Percentiles rank a stretch among this genome's conserved stretches.
Conservation (phyloP, 1,140 invertebrate genomes). For the Gryon sp. region DNA sequence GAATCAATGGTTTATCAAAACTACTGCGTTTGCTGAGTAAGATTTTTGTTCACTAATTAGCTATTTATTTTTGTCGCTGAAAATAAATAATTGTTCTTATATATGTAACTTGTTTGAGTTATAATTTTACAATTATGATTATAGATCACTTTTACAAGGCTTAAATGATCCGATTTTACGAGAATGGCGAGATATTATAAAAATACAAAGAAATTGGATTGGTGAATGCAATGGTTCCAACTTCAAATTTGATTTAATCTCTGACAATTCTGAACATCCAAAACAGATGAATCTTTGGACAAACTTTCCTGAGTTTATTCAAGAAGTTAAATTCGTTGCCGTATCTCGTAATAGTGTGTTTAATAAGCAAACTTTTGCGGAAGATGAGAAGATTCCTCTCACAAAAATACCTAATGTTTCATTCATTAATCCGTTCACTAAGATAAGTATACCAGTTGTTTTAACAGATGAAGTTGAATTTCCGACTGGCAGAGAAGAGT, state of each 20-base stretch:
- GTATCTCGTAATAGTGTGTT: constrained; percentile 80
- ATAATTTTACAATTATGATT: constrained; percentile 33
- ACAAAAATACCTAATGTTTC: constrained; percentile 76
- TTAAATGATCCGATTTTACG: constrained; percentile 84
- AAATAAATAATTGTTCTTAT: neutral
- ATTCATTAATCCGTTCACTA: constrained; percentile 88
- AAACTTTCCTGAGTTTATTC: constrained; percentile 85
- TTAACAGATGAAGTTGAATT: constrained; percentile 83
- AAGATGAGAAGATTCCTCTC: constrained; percentile 15
- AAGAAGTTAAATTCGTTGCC: constrained; percentile 84
- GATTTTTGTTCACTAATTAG: too few species aligned
- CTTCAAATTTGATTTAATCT: constrained; percentile 85
- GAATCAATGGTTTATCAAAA: constrained; percentile 97
- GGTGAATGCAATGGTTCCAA: constrained; percentile 92
- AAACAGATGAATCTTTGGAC: constrained; percentile 87
- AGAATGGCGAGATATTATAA: constrained; percentile 92
- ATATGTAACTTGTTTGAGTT: neutral
- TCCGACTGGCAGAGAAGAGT: constrained; percentile 83
- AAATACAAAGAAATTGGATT: constrained; percentile 97
- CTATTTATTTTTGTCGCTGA: too few species aligned
- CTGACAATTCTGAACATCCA: constrained; percentile 73
- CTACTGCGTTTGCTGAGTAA: constrained; percentile 92
- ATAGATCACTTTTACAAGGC: constrained; percentile 83
- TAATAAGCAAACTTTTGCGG: constrained; percentile 70
- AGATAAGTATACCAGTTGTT: constrained; percentile 85